These are phyloP conservation scores for Troides oblongomaculatus DNA, from an alignment of 2,888 invertebrate species.

Conservation along the genomic window DNA sequence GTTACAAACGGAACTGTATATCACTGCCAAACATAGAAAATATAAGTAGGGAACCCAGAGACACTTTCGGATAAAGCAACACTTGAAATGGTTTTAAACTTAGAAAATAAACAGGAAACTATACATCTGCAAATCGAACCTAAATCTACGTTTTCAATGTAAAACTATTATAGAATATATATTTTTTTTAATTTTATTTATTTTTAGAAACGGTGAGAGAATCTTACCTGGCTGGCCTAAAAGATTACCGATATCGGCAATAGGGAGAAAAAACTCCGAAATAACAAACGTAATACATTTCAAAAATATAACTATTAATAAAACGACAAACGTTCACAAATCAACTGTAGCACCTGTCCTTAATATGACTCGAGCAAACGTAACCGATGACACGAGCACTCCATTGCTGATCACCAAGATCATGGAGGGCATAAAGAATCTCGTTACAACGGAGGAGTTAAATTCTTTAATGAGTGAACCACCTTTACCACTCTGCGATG, in stretches of 20 bases:
- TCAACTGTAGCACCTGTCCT: conserved; percentile 34
- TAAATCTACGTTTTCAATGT: too few species aligned
- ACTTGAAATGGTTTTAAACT: too few species aligned
- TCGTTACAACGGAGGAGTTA: conserved; percentile 52
- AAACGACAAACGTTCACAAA: conserved; percentile 30
- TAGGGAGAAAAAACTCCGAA: conserved; percentile 41
- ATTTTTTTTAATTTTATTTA: conserved; percentile 14
- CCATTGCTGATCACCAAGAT: conserved; percentile 55
- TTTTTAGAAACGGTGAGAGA: conserved; percentile 53
- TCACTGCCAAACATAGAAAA: too few species aligned
- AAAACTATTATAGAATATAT: not conserved
- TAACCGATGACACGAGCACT: conserved; percentile 44
- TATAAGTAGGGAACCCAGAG: too few species aligned
- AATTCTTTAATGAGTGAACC: conserved; percentile 50
- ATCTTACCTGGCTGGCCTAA: conserved; percentile 50
- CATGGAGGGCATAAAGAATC: conserved; percentile 53
- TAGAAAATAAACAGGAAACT: too few species aligned
- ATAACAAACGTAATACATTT: conserved; percentile 36
- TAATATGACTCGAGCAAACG: conserved; percentile 42
- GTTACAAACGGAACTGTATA: too few species aligned
- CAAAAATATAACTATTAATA: conserved; percentile 35
- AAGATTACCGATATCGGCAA: conserved; percentile 38
- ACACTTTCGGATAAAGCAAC: too few species aligned
- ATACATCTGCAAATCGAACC: too few species aligned
- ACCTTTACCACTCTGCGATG: conserved; percentile 77